Conservation (phyloP, 2,113 vertebrate genomes). For the Zeus faber region DNA sequence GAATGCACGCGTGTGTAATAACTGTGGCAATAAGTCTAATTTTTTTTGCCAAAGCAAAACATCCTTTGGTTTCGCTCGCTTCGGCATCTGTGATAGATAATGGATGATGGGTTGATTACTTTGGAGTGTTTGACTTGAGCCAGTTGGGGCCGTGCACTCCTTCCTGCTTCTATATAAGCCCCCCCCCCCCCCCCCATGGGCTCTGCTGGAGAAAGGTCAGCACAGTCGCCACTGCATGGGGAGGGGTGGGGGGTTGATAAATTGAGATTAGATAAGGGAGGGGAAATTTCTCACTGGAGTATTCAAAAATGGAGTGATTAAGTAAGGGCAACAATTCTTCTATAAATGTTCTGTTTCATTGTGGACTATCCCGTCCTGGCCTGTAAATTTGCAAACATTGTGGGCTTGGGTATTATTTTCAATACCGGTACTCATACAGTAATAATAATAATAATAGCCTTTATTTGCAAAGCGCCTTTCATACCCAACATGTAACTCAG, state of each 20-base stretch:
- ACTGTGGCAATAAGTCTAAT: conserved; percentile 53
- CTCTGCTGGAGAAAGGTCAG: conserved; percentile 22
- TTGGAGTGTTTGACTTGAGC: conserved; percentile 43
- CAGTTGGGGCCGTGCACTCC: conserved; percentile 36
- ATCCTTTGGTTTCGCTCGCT: conserved; percentile 65
- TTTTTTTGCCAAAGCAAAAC: conserved; percentile 63
- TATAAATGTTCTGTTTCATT: neutral
- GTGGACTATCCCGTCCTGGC: neutral
- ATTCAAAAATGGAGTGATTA: conserved; percentile 27
- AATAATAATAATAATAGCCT: no score
- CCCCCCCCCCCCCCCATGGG: conserved; percentile 23
- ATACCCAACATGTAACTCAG: no score
- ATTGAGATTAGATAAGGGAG: conserved; percentile 36
- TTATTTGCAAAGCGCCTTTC: no score
- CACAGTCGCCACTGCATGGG: conserved; percentile 9
- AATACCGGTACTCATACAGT: no score
- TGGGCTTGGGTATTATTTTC: no score
- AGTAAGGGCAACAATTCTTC: conserved; percentile 7
- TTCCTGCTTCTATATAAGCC: conserved; percentile 44
- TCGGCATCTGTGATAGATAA: conserved; percentile 69
- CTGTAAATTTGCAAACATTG: no score
- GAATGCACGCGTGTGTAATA: conserved; percentile 57
- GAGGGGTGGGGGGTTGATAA: conserved; percentile 8
- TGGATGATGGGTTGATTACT: conserved; percentile 57
- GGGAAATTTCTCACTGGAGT: conserved; percentile 20